Conservation (phyloP, 2,888 invertebrate genomes). For the Cephus rjabovi region DNA sequence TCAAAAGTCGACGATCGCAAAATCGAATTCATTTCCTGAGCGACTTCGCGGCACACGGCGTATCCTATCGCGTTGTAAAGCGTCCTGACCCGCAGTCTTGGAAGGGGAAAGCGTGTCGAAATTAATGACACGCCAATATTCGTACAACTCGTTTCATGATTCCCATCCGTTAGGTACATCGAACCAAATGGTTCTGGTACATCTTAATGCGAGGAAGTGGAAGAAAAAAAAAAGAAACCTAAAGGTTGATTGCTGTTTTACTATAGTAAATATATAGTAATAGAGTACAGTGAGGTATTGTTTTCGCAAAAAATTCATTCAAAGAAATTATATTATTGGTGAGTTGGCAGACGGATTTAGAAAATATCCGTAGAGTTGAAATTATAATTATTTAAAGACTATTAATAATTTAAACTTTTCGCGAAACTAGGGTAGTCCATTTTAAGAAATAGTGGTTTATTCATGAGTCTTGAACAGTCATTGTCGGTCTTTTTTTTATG, state of each 20-base stretch:
- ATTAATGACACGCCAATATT: neutral
- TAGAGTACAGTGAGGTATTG: neutral
- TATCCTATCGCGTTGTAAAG: neutral
- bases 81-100: neutral
- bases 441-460: neutral
- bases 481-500: neutral
- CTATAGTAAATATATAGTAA: neutral
- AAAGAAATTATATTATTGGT: too few relatives aligned
- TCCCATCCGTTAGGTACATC: neutral
- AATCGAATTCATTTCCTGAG: neutral
- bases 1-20: neutral
- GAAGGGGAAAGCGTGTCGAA: constrained; percentile 36
- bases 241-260: neutral
- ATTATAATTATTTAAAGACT: too few relatives aligned
- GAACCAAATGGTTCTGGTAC: neutral
- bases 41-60: neutral
- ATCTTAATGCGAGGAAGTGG: too few relatives aligned
- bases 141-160: neutral
- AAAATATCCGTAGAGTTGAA: neutral
- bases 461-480: neutral
- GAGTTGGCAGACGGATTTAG: too few relatives aligned
- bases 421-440: too few relatives aligned
- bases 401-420: neutral
- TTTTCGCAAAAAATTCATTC: neutral
- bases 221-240: neutral